Evolutionary conservation across 2,888 invertebrate genomes (phyloP).

Genomic region (Odontocolon sp.): DNA sequence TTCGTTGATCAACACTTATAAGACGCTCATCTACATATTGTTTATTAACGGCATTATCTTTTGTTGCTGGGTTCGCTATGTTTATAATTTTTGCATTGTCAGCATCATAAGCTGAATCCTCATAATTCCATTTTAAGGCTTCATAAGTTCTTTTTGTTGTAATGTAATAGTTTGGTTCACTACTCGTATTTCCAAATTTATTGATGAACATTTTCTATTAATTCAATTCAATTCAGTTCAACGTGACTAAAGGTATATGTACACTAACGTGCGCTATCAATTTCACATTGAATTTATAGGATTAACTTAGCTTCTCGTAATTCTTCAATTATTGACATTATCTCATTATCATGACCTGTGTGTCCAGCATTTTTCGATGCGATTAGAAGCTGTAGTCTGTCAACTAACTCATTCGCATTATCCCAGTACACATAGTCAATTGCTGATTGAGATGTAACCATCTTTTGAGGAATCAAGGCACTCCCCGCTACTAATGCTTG

Average conservation of each 20-base stretch:
- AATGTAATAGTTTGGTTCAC: background rate
- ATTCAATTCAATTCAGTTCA: background rate
- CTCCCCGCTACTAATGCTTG: too few relatives aligned
- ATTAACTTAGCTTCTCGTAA: background rate
- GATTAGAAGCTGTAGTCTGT: background rate
- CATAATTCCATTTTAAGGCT: background rate
- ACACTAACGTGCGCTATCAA: background rate
- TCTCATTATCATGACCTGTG: conserved; percentile 14
- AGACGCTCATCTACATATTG: background rate
- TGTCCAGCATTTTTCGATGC: background rate
- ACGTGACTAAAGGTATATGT: too few relatives aligned
- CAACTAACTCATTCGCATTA: background rate
- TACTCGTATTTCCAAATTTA: background rate
- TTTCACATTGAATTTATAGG: background rate
- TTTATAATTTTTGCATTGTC: background rate
- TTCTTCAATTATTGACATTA: conserved; percentile 22
- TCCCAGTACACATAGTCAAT: conserved; percentile 14
- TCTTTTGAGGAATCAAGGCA: too few relatives aligned
- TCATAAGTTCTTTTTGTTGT: background rate
- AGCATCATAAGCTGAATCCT: background rate
- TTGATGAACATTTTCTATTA: background rate
- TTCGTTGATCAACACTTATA: background rate
- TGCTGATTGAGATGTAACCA: too few relatives aligned
- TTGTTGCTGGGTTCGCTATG: background rate
- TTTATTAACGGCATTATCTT: background rate